A percentile compares a stretch with the other conserved stretches of the same genome.
phyloP scores from a whole-genome alignment of 2,113 vertebrate species.

The Sapayoa aenigma region DNA sequence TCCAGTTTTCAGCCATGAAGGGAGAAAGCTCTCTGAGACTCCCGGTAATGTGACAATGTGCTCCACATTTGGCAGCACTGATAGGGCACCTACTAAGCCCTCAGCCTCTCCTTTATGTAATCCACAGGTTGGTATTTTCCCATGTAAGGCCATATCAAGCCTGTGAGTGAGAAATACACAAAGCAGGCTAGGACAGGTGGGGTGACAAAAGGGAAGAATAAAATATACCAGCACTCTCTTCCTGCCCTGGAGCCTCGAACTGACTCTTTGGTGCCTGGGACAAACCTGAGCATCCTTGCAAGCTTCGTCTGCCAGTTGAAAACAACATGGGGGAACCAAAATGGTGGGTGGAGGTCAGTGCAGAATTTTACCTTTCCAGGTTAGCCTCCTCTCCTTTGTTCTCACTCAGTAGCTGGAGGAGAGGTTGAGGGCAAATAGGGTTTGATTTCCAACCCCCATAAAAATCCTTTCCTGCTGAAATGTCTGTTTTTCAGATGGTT shows the following conservation, averaged over 20 bases:
- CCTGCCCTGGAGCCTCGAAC: neutral
- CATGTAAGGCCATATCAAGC: neutral
- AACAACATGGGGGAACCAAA: neutral
- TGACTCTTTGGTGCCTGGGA: neutral
- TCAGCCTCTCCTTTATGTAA: neutral
- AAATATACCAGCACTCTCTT: neutral
- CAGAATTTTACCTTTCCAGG: neutral
- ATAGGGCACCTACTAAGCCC: neutral
- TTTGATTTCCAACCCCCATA: neutral
- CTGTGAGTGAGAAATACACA: neutral
- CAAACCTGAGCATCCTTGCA: neutral
- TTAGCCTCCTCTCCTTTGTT: neutral
- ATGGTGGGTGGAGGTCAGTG: neutral
- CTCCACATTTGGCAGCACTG: neutral
- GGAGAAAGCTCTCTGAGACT: constrained; percentile 2
- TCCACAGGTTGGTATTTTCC: neutral
- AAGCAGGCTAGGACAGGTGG: neutral
- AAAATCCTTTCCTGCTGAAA: neutral
- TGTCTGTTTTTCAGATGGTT: neutral
- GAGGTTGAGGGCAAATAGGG: neutral
- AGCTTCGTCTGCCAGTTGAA: neutral
- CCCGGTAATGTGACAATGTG: neutral
- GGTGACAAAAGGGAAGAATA: neutral
- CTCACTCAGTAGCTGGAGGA: neutral
- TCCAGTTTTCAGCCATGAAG: neutral